phyloP scores from a whole-genome alignment of 2,113 vertebrate genomes.

The Macquaria australasica region DNA sequence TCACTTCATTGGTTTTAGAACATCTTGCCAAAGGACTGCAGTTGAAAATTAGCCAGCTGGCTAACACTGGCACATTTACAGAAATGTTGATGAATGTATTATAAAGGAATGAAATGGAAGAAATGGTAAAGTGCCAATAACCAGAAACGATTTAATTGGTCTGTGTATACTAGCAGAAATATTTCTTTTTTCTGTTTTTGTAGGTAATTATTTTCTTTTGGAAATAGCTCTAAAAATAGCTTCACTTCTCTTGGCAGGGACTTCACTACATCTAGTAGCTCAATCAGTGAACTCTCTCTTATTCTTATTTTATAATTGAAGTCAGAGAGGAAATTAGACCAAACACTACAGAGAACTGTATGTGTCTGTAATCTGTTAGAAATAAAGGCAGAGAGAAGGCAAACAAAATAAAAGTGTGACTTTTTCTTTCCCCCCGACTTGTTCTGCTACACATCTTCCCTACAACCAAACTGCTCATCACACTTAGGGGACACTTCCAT shows the following conservation, averaged over 20 bases:
- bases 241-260: neutral
- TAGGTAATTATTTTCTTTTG: neutral
- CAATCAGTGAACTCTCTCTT: neutral
- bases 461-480: slow-evolving; percentile 92
- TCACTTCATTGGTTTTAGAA: neutral
- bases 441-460: slow-evolving; percentile 88
- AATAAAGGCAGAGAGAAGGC: slow-evolving; percentile 44
- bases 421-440: slow-evolving; percentile 81
- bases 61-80: neutral
- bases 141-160: neutral
- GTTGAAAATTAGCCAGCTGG: neutral
- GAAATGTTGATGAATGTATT: neutral
- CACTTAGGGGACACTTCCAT: slow-evolving; percentile 92
- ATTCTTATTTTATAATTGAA: neutral
- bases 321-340: neutral
- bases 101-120: neutral
- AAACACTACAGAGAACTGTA: slow-evolving; percentile 6
- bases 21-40: neutral
- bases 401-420: slow-evolving; percentile 87
- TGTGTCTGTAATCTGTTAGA: slow-evolving; percentile 18
- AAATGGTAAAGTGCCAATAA: neutral
- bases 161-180: neutral
- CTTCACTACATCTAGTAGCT: neutral
- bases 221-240: neutral
- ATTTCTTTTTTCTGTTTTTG: neutral